Conservation (phyloP, 1,140 invertebrate species). For the Leptinotarsa undecemlineata region DNA sequence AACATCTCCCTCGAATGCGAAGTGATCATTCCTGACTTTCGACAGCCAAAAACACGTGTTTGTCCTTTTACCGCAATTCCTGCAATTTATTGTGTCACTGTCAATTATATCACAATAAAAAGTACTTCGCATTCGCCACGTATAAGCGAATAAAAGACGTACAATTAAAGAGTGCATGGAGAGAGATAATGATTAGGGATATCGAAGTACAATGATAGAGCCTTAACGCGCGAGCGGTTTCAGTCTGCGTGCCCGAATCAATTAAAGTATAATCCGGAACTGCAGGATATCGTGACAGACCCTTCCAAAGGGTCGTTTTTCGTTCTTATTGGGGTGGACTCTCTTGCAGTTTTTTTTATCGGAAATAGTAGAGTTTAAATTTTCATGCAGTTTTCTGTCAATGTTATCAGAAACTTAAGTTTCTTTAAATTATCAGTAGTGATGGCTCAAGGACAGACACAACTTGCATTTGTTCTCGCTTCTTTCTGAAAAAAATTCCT, state of each 20-base stretch:
- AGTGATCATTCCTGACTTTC: neutral
- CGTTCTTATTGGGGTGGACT: slow-evolving; percentile 14
- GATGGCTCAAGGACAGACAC: too few species aligned
- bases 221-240: slow-evolving; percentile 53
- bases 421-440: too few species aligned
- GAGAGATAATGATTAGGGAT: slow-evolving; percentile 55
- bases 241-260: slow-evolving; percentile 56
- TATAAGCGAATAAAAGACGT: slow-evolving; percentile 46
- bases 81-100: slow-evolving; percentile 16
- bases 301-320: slow-evolving; percentile 34
- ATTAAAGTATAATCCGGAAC: slow-evolving; percentile 58
- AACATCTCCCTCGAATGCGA: neutral
- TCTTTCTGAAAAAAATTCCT: too few species aligned
- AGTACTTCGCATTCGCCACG: slow-evolving; percentile 17
- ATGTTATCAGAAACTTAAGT: too few species aligned
- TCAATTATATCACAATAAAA: slow-evolving; percentile 27
- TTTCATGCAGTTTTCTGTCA: neutral
- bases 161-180: slow-evolving; percentile 50
- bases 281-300: slow-evolving; percentile 52
- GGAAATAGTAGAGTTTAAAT: neutral
- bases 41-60: slow-evolving; percentile 19
- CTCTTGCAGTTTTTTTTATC: slow-evolving; percentile 14
- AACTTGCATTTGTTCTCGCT: too few species aligned
- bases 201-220: slow-evolving; percentile 52
- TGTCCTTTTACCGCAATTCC: neutral